A percentile compares a stretch with the other conserved stretches of the same genome.
Conservation (phyloP, 2,113 vertebrate species). For the Upupa epops region DNA sequence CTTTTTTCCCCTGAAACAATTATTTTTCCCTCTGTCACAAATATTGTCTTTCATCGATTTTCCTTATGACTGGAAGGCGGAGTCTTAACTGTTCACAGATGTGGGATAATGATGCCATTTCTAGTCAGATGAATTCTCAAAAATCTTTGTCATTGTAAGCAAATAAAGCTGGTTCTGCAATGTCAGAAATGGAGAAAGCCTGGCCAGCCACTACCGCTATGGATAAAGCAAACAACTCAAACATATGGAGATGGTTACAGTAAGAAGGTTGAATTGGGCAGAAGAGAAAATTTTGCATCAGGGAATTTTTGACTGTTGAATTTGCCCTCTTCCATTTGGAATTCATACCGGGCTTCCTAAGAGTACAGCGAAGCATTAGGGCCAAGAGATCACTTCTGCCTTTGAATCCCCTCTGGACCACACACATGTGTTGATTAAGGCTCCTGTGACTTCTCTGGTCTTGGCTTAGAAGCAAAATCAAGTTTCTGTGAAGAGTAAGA, state of each 20-base stretch:
- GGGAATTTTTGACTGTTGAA: not conserved
- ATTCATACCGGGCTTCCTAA: not conserved
- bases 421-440: not conserved
- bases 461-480: not conserved
- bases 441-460: not conserved
- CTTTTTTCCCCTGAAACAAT: not conserved
- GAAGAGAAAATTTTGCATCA: not conserved
- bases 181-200: not conserved
- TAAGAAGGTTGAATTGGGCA: not conserved
- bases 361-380: not conserved
- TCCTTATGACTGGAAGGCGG: not conserved
- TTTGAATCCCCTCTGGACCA: not conserved
- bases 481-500: not conserved
- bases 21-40: not conserved
- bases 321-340: not conserved
- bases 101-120: not conserved
- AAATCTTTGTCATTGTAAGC: not conserved
- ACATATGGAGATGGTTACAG: not conserved
- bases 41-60: not conserved
- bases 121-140: not conserved
- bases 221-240: not conserved
- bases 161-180: not conserved
- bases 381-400: not conserved
- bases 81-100: not conserved
- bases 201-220: not conserved